Evolutionary conservation across 1,140 invertebrate species (phyloP), one percentile per base, ranked within the genome.

Genomic region (Limonius californicus): DNA sequence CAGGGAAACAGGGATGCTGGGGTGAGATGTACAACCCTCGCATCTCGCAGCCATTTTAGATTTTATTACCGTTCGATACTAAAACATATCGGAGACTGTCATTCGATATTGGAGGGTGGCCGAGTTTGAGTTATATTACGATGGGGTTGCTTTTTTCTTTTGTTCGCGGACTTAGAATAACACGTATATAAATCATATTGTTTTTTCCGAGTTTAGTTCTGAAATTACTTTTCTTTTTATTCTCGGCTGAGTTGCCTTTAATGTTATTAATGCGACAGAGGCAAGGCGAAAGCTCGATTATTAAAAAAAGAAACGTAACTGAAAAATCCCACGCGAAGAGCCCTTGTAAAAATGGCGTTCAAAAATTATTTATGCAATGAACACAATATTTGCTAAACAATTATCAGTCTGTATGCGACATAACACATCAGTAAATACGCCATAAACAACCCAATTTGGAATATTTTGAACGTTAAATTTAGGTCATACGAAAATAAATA

Each of bases 41-140:
- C 65, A 63, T 60, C 64, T 66, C 66, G 72, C 72, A 69, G 72
- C 72, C 72, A 74, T 74, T 74, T 74, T 74, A 74, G 72, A 72
- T 74, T 74, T 74, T 74, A 74, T 74, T 72, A 72, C 72, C 70
- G 72, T 74, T 74, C 72, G 72, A 74, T 74, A 74, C 71, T 72
- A 74, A 74, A 74, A 74, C 72, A 74, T 70, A 74, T 74, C 42
- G 55, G 60, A 59, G 57, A 57, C 47, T 60, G 59, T 60, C 59
- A 60, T 47, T 60, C 47, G 59, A 60, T 60, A 60, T 60, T 54
- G 47, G 59, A 60, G 59, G 59, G 59, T 60, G 59, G 59, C 59
- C 59, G 32, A 60, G 43, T 60, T 60, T 60, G 59, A 60, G 50
- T 60, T 60, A 60, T 60, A 60, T 60, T 50, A 50, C 45, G 45